phyloP scores from a whole-genome alignment of 2,797 vertebrate species.

The Amblyopsis hoosieri region DNA sequence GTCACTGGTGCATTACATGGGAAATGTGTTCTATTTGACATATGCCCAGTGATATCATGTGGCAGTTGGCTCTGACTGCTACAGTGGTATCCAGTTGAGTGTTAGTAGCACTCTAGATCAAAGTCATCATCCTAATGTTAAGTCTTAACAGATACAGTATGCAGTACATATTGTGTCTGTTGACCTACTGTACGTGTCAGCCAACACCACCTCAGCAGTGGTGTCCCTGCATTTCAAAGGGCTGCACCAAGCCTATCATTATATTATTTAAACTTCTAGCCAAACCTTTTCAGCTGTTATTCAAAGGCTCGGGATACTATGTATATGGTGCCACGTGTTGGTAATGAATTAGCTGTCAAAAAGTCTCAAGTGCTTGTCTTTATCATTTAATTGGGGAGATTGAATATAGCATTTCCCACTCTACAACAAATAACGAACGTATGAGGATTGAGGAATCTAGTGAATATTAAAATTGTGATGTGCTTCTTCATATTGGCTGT shows the following conservation, averaged over 20 bases:
- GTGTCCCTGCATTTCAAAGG: too few species aligned
- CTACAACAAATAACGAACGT: background rate
- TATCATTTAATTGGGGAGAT: too few species aligned
- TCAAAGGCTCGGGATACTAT: background rate
- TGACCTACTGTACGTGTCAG: background rate
- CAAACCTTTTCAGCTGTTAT: background rate
- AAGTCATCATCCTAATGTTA: slow-evolving; percentile 12
- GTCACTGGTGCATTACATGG: background rate
- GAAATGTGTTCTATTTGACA: slow-evolving; percentile 16
- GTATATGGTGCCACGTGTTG: background rate
- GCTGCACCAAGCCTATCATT: background rate
- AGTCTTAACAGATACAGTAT: slow-evolving; percentile 29
- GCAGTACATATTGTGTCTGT: slow-evolving; percentile 30
- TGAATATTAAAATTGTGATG: background rate
- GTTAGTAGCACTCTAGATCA: slow-evolving; percentile 13
- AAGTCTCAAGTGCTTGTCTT: background rate
- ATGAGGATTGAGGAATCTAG: background rate
- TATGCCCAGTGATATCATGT: slow-evolving; percentile 13
- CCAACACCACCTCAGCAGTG: too few species aligned
- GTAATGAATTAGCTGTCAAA: background rate
- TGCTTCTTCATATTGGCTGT: background rate
- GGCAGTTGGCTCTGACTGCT: slow-evolving; percentile 43
- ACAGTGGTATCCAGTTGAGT: slow-evolving; percentile 19
- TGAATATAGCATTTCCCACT: too few species aligned
- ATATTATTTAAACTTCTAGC: background rate